Evolutionary conservation across 2,797 vertebrate genomes (phyloP), one percentile per base, ranked within the genome.

Genomic region (Triplophysa bombifrons): DNA sequence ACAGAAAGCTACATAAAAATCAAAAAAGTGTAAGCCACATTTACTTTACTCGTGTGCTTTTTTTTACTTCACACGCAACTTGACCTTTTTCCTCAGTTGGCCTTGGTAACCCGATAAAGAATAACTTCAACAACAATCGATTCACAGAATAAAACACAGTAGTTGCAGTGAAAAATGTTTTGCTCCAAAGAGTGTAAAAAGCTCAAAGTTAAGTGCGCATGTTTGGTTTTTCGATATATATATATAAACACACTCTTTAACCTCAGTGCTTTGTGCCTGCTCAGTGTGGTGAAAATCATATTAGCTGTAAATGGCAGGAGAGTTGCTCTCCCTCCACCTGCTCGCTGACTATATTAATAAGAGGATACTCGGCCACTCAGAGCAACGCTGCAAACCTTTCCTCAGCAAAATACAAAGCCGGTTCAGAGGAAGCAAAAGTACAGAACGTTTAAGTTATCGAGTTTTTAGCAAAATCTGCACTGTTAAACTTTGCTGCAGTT

Each of bases 241-340:
- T 51, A n/a, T 55, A 55, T 55, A 55, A 81, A 81, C 3, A 27
- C 81, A 73, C 76, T 84, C 82, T 86, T 88, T 85, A 86, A 84
- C 87, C 86, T 86, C 84, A 76, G 81, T 81, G 77, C 82, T 81
- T 71, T 71, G 72, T 72, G 65, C 78, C 38, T 56, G 38, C 86
- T 60, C 71, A 80, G 71, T 80, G 85, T 87, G 85, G 85, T 87
- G 86, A 81, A 82, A 86, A 89, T 85, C 87, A 89, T 89, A 92
- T 92, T 93, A 90, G 86, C 82, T 88, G 85, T 89, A 91, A 93
- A 92, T 90, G 88, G 88, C 78, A 84, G 74, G 80, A 82, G 83
- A 76, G 82, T 63, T 78, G 66, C 74, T 85, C 77, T 76, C 69
- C 76, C 82, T 83, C 77, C 70, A 76, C 76, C 74, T 76, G 69